A percentile compares a stretch with the other conserved stretches of the same genome.
Evolutionary conservation across 37 sponge, comb jelly and placozoan genomes (phyloP).

Genomic region (Haliclona indistincta): DNA sequence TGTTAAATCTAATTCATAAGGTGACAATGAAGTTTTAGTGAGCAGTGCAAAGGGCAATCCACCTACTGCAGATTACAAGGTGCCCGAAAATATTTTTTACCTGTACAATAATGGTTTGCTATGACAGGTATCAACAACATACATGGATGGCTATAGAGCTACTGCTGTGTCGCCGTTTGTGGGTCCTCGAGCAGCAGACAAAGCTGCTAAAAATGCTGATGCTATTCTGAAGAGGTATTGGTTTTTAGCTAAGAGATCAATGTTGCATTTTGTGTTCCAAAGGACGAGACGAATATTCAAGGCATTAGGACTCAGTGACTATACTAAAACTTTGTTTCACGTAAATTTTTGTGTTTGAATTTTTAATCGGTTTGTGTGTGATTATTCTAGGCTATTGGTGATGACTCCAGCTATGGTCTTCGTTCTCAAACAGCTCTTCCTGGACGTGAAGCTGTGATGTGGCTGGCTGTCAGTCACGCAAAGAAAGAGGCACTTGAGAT

Average conservation of each 20-base stretch:
- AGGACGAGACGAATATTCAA: constrained; percentile 79
- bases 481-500: constrained; percentile 83
- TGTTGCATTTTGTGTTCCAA: background rate
- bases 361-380: background rate
- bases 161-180: constrained; percentile 71
- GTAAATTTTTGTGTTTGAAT: constrained; percentile 17
- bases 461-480: constrained; percentile 82
- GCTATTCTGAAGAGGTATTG: constrained; percentile 69
- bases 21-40: constrained; percentile 67
- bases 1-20: too few relatives aligned
- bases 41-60: constrained; percentile 79
- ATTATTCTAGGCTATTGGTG: constrained; percentile 59
- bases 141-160: constrained; percentile 82
- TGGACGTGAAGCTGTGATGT: constrained; percentile 74
- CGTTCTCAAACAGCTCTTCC: background rate
- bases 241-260: background rate
- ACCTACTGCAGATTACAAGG: constrained; percentile 80
- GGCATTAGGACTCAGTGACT: constrained; percentile 59
- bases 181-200: constrained; percentile 84
- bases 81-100: constrained; percentile 4
- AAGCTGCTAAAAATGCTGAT: constrained; percentile 74
- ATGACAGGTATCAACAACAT: constrained; percentile 86
- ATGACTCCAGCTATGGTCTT: constrained; percentile 58
- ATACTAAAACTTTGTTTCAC: constrained; percentile 69
- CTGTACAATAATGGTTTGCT: background rate